Evolutionary conservation across 2,888 invertebrate species (phyloP), one percentile per base, ranked within the genome.

Genomic region (Protonemura montana): DNA sequence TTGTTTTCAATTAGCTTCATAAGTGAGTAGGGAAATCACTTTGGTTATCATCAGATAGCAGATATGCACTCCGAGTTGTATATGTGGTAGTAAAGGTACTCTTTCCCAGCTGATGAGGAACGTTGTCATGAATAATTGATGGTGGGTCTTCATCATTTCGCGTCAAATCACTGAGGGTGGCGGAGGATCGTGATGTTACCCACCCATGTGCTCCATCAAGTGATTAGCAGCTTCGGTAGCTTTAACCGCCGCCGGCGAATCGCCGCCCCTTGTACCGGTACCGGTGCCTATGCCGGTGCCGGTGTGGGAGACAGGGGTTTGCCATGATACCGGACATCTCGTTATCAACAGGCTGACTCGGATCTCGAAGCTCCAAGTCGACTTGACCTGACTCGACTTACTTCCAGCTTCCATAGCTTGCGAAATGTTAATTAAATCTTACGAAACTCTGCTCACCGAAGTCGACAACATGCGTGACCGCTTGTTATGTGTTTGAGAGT

Each of bases 111-210:
- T 59, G 59, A 59, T 59, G 59, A 59, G 59, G 21, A 59, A 59
- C 21, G 59, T 10, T 59, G 59, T 59, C 59, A 59, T 59, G 59
- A 59, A 28, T 42, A 86, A 86, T 86, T 86, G 42, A 25, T 59
- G 82, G 21, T 21, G 76, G 6, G 28, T 82, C 28, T 30, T 86
- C 83, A 83, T 86, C 86, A 86, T 86, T 86, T 76, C 25, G 41
- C 82, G 83, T 83, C 83, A 59, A 83, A 42, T 59, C 26, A 42
- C 25, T 6, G 81, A 16, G 78, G 78, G 28, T 82, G 26, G 30
- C 30, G 25, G 78, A 13, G 78, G 82, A 28, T 83, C 83, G 83
- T 83, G 83, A 16, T 28, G 30, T 41, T 35, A 42, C 42, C 83
- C 83, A 83, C 83, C 83, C 42, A 83, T 35, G 25, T 35, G 30